These are phyloP conservation scores for Bucorvus abyssinicus DNA, from an alignment of 2,797 vertebrate species.

Conservation along the genomic window DNA sequence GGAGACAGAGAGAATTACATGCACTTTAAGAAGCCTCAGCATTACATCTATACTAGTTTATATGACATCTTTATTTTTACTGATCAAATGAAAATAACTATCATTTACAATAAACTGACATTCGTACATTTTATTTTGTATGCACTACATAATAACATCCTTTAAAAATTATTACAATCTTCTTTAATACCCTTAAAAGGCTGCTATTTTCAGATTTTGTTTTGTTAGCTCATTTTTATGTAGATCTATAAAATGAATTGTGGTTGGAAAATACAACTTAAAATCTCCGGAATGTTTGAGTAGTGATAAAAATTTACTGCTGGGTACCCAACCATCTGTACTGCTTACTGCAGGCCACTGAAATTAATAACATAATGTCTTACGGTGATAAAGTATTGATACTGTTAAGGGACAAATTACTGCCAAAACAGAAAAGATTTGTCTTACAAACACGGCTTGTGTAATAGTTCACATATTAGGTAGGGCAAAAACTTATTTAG, in stretches of 20 bases:
- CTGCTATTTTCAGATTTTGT: neutral
- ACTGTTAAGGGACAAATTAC: constrained; percentile 48
- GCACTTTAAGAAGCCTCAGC: neutral
- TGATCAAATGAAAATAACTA: neutral
- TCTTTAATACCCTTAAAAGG: neutral
- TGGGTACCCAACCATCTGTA: constrained; percentile 5
- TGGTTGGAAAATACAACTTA: neutral
- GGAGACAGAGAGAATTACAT: neutral
- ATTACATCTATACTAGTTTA: neutral
- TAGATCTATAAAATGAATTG: neutral
- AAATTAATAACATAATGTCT: constrained; percentile 58
- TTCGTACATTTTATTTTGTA: neutral
- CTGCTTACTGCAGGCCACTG: neutral
- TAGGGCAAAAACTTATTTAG: neutral
- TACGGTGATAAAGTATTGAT: constrained; percentile 53
- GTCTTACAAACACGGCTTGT: neutral
- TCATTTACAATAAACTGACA: neutral
- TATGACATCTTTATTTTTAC: neutral
- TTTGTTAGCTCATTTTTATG: neutral
- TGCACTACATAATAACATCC: neutral
- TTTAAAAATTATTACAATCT: neutral
- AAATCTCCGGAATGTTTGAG: constrained; percentile 6
- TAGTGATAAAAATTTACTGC: constrained; percentile 21
- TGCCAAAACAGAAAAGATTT: constrained; percentile 11
- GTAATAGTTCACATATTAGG: neutral